Base-by-base conservation (phyloP, 1,140 invertebrate species). In the Calliopsis andreniformis region DNA sequence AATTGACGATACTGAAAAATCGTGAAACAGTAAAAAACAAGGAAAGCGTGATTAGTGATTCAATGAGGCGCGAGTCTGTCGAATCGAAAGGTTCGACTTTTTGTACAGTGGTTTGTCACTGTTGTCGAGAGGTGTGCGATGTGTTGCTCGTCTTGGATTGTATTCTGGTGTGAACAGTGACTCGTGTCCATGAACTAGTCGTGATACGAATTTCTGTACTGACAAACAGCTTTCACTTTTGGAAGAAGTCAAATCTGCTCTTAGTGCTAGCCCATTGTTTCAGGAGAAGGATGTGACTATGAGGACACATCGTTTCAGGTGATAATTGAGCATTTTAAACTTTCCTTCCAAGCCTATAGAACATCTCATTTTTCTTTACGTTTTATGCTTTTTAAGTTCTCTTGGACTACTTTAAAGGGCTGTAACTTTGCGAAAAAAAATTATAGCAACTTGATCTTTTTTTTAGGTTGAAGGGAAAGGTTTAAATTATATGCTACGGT, bases 161-260 rank as follows among this genome's bases (percentile, higher is more conserved):
- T 14, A 5, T 20, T 43, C 45, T n/a, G n/a, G 53, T 35, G 30
- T 58, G 30, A 14, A 45, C 39, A 3, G 51, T 39, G 43, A 10
- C 25, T 14, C 35, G 56, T 76, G 20, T 12, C 28, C 28, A 32
- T 62, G 47, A 55, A 62, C n/a, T 7, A 43, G 12, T 53, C 32
- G 56, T 55, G 28, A 76, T 32, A 59, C 28, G 25, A n/a, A 20
- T 61, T 30, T 12, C 43, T 18, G 18, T 55, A 42, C 14, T n/a
- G 14, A 20, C n/a, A 25, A 62, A 25, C 20, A 18, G n/a, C 35
- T 70, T 70, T 76, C 55, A 49, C 67, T 62, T 43, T 45, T 49
- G 3, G 42, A 42, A 28, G 4, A 8, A 10, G 18, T 1, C 5
- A 3, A 8, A 12, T 25, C 14, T 25, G 7, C 1, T 14, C n/a